Conservation (phyloP, 2,113 vertebrate genomes). For the Otolemur garnettii region DNA sequence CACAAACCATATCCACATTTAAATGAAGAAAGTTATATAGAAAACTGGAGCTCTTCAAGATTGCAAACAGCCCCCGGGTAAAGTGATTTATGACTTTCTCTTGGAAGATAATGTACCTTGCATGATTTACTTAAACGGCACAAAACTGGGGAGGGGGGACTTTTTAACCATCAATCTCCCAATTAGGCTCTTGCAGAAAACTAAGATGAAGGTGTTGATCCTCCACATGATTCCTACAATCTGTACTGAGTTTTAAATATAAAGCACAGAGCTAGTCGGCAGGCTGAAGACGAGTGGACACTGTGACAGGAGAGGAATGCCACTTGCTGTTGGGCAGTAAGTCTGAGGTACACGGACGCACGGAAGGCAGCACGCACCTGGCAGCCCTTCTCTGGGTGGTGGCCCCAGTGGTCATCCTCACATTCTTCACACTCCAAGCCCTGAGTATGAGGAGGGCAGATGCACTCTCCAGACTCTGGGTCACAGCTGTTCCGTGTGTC, state of each 20-base stretch:
- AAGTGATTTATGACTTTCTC: neutral
- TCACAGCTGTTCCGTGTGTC: slow-evolving; percentile 94
- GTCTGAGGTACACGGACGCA: rapidly evolving
- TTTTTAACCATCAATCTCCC: neutral
- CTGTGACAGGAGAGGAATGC: neutral
- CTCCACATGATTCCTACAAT: neutral
- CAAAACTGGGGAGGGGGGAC: neutral
- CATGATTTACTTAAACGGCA: neutral
- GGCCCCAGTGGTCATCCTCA: slow-evolving; percentile 91
- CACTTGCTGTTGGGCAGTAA: neutral
- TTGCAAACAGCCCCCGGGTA: neutral
- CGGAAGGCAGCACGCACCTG: slow-evolving; percentile 86
- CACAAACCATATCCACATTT: neutral
- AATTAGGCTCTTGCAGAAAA: neutral
- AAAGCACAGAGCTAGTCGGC: neutral
- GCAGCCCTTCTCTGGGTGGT: slow-evolving; percentile 90
- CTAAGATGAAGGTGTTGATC: neutral
- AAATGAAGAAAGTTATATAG: neutral
- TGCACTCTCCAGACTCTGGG: slow-evolving; percentile 90
- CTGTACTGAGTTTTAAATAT: neutral
- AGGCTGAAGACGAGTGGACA: rapidly evolving
- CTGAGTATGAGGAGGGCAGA: slow-evolving; percentile 93
- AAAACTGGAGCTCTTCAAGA: neutral
- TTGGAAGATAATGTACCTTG: neutral
- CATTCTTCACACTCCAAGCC: slow-evolving; percentile 92